Evolutionary conservation across 2,113 vertebrate genomes (phyloP).

Genomic region (Cyrtonyx montezumae): DNA sequence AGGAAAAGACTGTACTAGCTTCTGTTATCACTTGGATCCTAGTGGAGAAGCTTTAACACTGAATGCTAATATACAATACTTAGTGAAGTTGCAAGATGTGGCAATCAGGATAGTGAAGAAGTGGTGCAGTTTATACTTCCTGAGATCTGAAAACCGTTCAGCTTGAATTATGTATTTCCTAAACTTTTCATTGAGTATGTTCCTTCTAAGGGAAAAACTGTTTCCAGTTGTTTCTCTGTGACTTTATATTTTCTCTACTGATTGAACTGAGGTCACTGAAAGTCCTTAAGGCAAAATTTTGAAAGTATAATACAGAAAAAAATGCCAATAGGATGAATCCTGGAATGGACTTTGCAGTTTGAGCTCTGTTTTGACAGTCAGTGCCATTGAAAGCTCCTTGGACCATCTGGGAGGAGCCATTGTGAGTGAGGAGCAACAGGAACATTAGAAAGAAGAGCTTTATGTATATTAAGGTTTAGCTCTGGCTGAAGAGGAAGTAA

Average conservation of each 20-base stretch:
- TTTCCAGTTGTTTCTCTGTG: background rate
- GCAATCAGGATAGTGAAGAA: background rate
- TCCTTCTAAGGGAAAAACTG: background rate
- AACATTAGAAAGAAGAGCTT: background rate
- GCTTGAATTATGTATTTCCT: background rate
- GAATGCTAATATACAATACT: rapidly evolving
- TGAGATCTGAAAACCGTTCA: background rate
- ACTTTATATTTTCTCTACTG: background rate
- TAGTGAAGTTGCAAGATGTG: background rate
- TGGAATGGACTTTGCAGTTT: background rate
- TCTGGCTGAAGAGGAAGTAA: background rate
- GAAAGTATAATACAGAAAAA: too few species aligned
- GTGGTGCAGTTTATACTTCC: background rate
- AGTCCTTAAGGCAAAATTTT: background rate
- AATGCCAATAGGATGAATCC: background rate
- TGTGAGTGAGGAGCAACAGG: background rate
- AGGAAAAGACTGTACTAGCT: background rate
- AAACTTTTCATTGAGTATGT: background rate
- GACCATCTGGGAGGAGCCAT: too few species aligned
- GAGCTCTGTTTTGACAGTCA: background rate
- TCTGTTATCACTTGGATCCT: background rate
- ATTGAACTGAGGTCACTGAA: background rate
- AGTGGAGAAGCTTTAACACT: background rate
- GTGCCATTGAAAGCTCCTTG: background rate
- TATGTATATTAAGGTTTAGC: background rate